A percentile compares a stretch with the other conserved stretches of the same genome.
These are phyloP conservation scores for Smittia aterrima DNA, from an alignment of 2,888 invertebrate genomes.

Conservation along the genomic window DNA sequence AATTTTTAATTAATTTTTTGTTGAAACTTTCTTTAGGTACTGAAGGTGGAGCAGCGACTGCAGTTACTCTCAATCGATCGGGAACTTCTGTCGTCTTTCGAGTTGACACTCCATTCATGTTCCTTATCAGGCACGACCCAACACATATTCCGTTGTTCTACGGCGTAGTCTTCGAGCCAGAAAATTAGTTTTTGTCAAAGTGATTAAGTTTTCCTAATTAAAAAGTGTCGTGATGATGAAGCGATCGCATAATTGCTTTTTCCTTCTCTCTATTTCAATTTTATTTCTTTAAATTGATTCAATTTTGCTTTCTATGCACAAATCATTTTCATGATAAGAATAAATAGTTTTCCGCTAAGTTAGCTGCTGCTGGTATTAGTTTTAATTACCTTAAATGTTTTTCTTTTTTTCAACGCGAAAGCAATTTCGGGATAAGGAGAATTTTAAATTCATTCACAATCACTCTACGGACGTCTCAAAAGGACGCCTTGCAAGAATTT, in stretches of 20 bases:
- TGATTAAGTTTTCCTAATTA: neutral
- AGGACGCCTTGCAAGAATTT: no score
- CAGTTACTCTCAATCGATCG: conserved; percentile 57
- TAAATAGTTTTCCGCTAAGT: neutral
- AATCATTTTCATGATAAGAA: neutral
- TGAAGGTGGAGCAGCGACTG: conserved; percentile 64
- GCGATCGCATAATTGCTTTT: neutral
- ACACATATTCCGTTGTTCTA: conserved; percentile 65
- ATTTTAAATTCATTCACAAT: no score
- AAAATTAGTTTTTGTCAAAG: conserved; percentile 4
- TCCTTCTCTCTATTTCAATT: neutral
- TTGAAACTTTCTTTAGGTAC: conserved; percentile 49
- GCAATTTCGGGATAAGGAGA: no score
- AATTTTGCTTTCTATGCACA: neutral
- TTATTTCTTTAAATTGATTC: neutral
- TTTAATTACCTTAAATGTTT: no score
- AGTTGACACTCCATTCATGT: conserved; percentile 66
- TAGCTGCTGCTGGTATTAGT: no score
- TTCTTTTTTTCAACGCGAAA: no score
- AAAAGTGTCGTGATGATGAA: neutral
- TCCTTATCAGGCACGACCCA: conserved; percentile 64
- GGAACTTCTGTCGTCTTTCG: conserved; percentile 56
- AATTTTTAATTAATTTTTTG: neutral
- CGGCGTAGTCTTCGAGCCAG: conserved; percentile 65
- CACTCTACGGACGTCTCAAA: no score